Percentiles rank a stretch among this genome's conserved stretches.
phyloP scores from a whole-genome alignment of 2,888 invertebrate species.

The Lypha dubia region DNA sequence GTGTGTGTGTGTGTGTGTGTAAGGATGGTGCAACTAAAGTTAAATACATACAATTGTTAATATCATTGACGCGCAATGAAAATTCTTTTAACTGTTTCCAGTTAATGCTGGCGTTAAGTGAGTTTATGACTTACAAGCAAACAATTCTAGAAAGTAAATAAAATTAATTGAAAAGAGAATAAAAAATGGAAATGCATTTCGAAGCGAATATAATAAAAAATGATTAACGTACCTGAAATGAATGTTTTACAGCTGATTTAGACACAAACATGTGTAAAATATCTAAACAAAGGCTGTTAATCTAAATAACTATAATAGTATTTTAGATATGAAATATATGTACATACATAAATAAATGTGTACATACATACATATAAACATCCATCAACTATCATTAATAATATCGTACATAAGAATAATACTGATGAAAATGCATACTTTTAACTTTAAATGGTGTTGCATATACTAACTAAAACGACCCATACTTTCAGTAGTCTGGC shows the following conservation, averaged over 20 bases:
- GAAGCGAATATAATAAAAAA: conserved; percentile 28
- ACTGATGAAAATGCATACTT: too few species aligned
- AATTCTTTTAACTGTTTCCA: conserved; percentile 68
- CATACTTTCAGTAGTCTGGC: too few species aligned
- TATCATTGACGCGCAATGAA: conserved; percentile 64
- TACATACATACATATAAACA: too few species aligned
- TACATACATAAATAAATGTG: too few species aligned
- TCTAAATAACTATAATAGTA: not conserved
- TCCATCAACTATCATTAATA: too few species aligned
- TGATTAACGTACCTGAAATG: conserved; percentile 15
- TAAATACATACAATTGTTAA: conserved; percentile 46
- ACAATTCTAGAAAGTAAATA: conserved; percentile 27
- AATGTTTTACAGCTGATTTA: conserved; percentile 53
- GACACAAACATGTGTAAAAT: conserved; percentile 15
- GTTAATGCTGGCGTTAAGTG: conserved; percentile 68
- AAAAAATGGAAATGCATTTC: conserved; percentile 1
- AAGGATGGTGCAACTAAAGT: too few species aligned
- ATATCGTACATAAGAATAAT: too few species aligned
- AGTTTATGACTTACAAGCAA: conserved; percentile 61
- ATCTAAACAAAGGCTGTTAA: not conserved
- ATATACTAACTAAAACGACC: too few species aligned
- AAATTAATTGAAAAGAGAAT: conserved; percentile 40
- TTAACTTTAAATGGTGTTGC: too few species aligned
- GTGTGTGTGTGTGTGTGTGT: too few species aligned
- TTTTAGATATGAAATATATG: not conserved